phyloP scores from a whole-genome alignment of 2,797 vertebrate genomes.

The Linurgus olivaceus region DNA sequence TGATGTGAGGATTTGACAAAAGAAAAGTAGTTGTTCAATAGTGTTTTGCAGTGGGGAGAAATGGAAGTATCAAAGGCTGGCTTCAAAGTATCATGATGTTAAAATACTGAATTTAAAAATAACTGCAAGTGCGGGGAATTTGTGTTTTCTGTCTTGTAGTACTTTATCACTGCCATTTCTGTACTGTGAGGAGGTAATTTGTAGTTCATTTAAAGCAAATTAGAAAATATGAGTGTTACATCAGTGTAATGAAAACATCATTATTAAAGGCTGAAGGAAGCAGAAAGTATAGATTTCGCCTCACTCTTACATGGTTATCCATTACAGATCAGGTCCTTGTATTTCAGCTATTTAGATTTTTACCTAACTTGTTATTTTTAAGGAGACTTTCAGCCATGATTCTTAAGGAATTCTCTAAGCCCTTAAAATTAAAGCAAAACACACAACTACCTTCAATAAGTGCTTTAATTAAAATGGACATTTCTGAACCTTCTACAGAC shows the following conservation, averaged over 20 bases:
- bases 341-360: neutral
- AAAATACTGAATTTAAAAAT: neutral
- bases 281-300: neutral
- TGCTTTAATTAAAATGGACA: conserved; percentile 45
- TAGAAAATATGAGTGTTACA: neutral
- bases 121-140: neutral
- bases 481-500: conserved; percentile 61
- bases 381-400: neutral
- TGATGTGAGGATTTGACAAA: neutral
- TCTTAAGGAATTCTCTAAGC: neutral
- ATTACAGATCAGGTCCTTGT: neutral
- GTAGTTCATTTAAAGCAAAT: neutral
- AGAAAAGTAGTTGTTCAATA: neutral
- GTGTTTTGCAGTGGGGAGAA: neutral
- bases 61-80: neutral
- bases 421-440: neutral
- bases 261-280: neutral
- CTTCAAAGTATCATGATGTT: neutral
- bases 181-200: neutral
- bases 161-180: neutral
- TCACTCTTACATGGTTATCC: neutral
- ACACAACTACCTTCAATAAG: neutral
- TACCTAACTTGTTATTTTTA: neutral
- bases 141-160: neutral
- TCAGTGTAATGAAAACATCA: neutral